A percentile compares a stretch with the other conserved stretches of the same genome.
Conservation (phyloP, 2,888 invertebrate genomes). For the Baccha elongata region DNA sequence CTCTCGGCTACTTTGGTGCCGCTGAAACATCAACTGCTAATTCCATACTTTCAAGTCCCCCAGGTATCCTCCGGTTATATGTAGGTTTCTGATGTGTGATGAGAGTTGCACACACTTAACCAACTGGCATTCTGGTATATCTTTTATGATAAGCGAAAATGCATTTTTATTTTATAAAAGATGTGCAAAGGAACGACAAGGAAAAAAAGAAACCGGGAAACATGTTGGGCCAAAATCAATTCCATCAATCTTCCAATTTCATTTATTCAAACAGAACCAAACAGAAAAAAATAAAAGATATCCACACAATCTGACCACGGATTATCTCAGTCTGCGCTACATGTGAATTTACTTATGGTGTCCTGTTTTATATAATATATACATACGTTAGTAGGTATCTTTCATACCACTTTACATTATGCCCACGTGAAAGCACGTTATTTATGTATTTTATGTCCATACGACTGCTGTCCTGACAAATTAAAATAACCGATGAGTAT, state of each 20-base stretch:
- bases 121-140: conserved; percentile 25
- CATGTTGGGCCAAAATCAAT: conserved; percentile 58
- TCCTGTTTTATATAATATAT: conserved; percentile 63
- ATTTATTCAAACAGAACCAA: conserved; percentile 40
- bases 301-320: conserved; percentile 55
- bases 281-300: conserved; percentile 27
- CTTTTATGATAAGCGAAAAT: conserved; percentile 55
- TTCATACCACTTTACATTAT: conserved; percentile 72
- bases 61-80: not conserved
- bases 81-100: conserved; percentile 21
- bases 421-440: conserved; percentile 70
- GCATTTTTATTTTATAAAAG: conserved; percentile 25
- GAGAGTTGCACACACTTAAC: conserved; percentile 43
- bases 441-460: conserved; percentile 69
- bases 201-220: conserved; percentile 5
- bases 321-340: conserved; percentile 68
- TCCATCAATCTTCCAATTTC: conserved; percentile 70
- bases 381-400: not conserved
- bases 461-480: conserved; percentile 64
- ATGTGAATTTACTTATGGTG: conserved; percentile 75
- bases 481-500: conserved; percentile 73
- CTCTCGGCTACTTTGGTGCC: conserved; percentile 37
- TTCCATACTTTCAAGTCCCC: conserved; percentile 16
- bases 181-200: conserved; percentile 9
- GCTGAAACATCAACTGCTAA: conserved; percentile 23